phyloP scores from a whole-genome alignment of 2,797 vertebrate species.

The Melanotaenia parkinsoni region DNA sequence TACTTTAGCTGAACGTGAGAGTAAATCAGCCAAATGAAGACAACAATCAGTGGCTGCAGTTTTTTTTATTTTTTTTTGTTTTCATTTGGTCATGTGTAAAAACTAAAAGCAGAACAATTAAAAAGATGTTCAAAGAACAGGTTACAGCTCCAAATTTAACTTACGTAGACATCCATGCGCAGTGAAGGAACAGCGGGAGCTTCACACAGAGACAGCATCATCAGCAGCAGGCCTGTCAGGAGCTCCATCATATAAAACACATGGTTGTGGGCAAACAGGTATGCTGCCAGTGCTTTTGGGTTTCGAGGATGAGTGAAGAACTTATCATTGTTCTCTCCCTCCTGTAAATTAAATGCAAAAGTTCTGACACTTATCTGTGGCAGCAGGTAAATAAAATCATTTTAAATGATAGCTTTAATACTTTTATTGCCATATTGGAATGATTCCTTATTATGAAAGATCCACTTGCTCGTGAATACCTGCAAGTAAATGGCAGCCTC shows the following conservation, averaged over 20 bases:
- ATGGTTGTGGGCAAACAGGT: slow-evolving; percentile 97
- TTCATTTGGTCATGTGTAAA: background rate
- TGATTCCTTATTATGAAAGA: background rate
- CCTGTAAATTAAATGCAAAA: slow-evolving; percentile 75
- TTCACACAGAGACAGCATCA: slow-evolving; percentile 95
- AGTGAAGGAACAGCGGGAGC: slow-evolving; percentile 93
- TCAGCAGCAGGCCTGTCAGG: slow-evolving; percentile 88
- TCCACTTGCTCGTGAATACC: slow-evolving; percentile 74
- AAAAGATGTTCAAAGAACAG: background rate
- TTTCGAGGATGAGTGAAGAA: slow-evolving; percentile 97
- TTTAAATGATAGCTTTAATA: background rate
- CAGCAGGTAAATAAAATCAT: background rate
- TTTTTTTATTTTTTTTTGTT: background rate
- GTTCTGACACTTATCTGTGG: background rate
- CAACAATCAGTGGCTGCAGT: background rate
- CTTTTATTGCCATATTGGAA: background rate
- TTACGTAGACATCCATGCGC: slow-evolving; percentile 93
- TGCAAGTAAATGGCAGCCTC: slow-evolving; percentile 98
- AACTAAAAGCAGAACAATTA: background rate
- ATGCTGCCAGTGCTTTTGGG: slow-evolving; percentile 91
- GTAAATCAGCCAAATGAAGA: background rate
- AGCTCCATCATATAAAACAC: slow-evolving; percentile 98
- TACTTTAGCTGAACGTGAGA: background rate
- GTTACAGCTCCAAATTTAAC: slow-evolving; percentile 49
- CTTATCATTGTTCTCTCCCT: slow-evolving; percentile 98